Conservation (phyloP, 1,140 invertebrate species). For the Cardiocondyla obscurior region DNA sequence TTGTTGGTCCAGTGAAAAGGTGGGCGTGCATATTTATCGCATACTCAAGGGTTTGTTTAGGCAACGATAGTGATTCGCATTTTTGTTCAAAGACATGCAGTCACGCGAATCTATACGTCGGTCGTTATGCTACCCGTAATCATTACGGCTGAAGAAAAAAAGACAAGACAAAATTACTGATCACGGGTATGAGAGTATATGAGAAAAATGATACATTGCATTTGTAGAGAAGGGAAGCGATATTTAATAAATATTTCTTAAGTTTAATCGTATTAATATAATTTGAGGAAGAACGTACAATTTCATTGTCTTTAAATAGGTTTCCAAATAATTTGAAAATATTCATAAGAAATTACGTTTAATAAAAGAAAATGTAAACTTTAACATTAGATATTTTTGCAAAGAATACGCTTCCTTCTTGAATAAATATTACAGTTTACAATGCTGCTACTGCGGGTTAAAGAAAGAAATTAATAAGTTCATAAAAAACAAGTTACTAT, state of each 20-base stretch:
- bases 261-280: not conserved
- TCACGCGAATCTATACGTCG: not conserved
- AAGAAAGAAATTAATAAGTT: conserved; percentile 24
- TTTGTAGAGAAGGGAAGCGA: not conserved
- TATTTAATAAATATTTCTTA: conserved; percentile 1
- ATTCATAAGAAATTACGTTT: not conserved
- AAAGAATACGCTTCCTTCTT: not conserved
- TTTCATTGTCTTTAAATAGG: too few relatives aligned
- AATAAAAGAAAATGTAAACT: not conserved
- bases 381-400: not conserved
- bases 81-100: conserved; percentile 9
- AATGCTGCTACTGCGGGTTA: not conserved
- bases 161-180: not conserved
- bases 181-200: not conserved
- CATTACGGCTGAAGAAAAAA: not conserved
- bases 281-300: too few relatives aligned
- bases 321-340: too few relatives aligned
- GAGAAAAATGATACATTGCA: not conserved
- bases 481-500: conserved; percentile 14
- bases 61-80: conserved; percentile 34
- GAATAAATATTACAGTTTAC: not conserved
- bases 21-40: conserved; percentile 67
- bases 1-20: conserved; percentile 34
- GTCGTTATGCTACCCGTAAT: not conserved
- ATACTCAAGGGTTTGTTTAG: conserved; percentile 34